Percentiles rank a stretch among this genome's conserved stretches.
These are phyloP conservation scores for Yponomeuta plumbellus DNA, from an alignment of 2,888 invertebrate genomes.

Conservation along the genomic window DNA sequence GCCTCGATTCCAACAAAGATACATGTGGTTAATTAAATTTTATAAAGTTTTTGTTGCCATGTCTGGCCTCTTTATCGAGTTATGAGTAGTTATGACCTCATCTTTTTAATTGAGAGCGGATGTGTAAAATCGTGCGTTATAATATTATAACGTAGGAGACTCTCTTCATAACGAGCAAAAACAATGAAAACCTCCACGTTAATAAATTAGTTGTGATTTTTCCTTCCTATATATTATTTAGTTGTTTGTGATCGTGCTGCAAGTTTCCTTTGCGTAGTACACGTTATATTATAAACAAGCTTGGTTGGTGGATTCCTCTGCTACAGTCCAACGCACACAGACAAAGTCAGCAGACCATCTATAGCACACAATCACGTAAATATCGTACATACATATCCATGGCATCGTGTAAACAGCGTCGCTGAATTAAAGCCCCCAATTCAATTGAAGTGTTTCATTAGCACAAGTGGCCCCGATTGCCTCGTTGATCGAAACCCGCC, in stretches of 20 bases:
- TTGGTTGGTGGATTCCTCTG: no score
- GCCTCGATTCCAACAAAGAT: constrained; percentile 24
- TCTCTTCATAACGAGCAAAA: constrained; percentile 6
- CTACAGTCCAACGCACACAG: no score
- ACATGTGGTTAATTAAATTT: constrained; percentile 22
- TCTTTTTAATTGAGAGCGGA: constrained; percentile 18
- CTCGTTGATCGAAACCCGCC: constrained; percentile 51
- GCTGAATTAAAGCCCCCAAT: constrained; percentile 74
- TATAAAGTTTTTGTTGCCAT: constrained; percentile 29
- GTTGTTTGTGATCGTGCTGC: constrained; percentile 27
- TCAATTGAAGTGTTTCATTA: constrained; percentile 76
- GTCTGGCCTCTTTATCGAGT: constrained; percentile 31
- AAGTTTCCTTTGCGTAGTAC: constrained; percentile 13
- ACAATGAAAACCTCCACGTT: constrained; percentile 12
- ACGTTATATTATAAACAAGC: constrained; percentile 30
- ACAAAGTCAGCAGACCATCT: no score
- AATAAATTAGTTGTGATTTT: constrained; percentile 17
- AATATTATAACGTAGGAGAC: constrained; percentile 4
- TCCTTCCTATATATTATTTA: constrained; percentile 18
- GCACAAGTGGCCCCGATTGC: constrained; percentile 76
- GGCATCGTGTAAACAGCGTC: constrained; percentile 48
- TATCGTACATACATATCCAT: no score
- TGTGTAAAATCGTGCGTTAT: constrained; percentile 14
- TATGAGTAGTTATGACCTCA: constrained; percentile 34
- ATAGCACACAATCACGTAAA: no score